Base-by-base conservation (phyloP, 1,140 invertebrate genomes). In the Drosophila murphyi region DNA sequence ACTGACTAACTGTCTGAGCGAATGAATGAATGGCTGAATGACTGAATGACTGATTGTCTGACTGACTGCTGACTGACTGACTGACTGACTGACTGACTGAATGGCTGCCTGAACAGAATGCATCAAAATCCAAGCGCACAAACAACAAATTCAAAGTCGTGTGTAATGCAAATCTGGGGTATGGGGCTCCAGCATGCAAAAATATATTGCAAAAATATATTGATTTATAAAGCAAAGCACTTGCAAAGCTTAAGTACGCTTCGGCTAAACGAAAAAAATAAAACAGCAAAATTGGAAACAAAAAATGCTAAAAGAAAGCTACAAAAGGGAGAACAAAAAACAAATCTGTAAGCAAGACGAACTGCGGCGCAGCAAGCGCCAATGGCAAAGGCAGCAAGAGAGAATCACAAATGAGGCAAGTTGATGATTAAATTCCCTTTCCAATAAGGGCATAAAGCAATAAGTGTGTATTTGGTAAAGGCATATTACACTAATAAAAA, bases 171-270 rank as follows among this genome's bases (percentile, higher is more conserved):
- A 41, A 52, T 48, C 28, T 29, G n/a, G 39, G 39, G 57, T 35
- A 31, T 56, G 60, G 41, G 45, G 35, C 20, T 51, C 31, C 39
- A 57, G 59, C 51, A 81, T 81, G 82, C 70, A 71, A 74, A 85
- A 81, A 77, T 80, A 85, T 80, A 81, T 85, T 85, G 82, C 82
- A 86, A 72, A 81, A 78, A 72, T 85, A 85, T 85, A 85, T 85
- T 85, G 82, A 85, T 85, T 85, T 81, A 86, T 77, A 78, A 78
- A 72, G 67, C 74, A 74, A 67, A 86, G 81, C 64, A 72, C 80
- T 72, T 72, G 76, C 76, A 55, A 35, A 54, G 74, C 81, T 85
- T 85, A 85, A 85, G 77, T 70, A 74, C 57, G 62, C 45, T 20
- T n/a, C 47, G 45, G 35, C 37, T 71, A 32, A 75, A 54, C 47